A percentile compares a stretch with the other conserved stretches of the same genome.
These are phyloP conservation scores for Chaetops frenatus DNA, from an alignment of 2,113 vertebrate species.

Conservation along the genomic window DNA sequence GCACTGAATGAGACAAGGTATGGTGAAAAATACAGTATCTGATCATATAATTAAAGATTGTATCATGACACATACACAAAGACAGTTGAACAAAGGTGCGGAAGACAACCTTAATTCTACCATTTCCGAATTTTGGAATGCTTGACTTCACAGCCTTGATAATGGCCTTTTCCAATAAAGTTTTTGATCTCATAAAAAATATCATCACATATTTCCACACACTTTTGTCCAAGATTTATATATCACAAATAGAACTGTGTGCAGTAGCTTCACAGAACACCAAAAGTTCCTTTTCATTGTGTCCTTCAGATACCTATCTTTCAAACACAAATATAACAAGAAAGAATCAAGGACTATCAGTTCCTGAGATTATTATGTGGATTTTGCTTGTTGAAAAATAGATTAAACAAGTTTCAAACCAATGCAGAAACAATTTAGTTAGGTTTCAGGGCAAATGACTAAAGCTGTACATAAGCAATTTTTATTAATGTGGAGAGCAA, in stretches of 20 bases:
- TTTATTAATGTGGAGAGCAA: background rate
- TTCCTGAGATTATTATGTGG: background rate
- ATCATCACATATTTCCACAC: background rate
- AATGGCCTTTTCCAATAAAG: constrained; percentile 19
- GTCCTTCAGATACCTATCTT: background rate
- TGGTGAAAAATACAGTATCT: constrained; percentile 21
- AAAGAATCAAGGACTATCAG: background rate
- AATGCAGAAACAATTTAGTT: background rate
- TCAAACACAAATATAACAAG: background rate
- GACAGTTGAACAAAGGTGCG: background rate
- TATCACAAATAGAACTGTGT: background rate
- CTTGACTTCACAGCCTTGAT: constrained; percentile 31
- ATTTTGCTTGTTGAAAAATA: constrained; percentile 9
- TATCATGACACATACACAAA: constrained; percentile 29
- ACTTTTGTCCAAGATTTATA: constrained; percentile 7
- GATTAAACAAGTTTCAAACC: background rate
- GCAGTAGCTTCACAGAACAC: background rate
- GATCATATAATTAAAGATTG: constrained; percentile 50
- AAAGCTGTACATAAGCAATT: background rate
- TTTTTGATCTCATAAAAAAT: constrained; percentile 20
- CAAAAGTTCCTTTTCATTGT: background rate
- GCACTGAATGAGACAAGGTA: background rate
- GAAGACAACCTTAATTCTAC: constrained; percentile 28
- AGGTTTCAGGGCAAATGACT: background rate
- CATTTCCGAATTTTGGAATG: constrained; percentile 23